Evolutionary conservation across 2,797 vertebrate genomes (phyloP), one percentile per base, ranked within the genome.

Genomic region (Neomorphus geoffroyi): DNA sequence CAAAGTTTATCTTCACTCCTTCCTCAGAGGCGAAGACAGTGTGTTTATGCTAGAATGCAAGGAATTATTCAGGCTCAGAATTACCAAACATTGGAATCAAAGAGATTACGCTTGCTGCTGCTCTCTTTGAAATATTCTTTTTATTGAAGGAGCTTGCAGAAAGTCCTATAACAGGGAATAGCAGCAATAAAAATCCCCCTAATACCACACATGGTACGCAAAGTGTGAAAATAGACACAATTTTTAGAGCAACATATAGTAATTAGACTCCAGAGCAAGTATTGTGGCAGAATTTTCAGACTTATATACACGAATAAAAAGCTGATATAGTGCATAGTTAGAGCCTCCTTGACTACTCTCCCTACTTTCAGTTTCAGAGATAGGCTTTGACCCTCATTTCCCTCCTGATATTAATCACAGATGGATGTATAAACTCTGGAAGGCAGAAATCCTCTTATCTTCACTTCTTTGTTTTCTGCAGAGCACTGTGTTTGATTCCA

Each of bases 371-470:
- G 73, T 77, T 86, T 84, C 37, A 85, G 80, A 71, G 22, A 58
- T 32, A 74, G 89, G 70, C 67, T 93, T 92, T 92, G 58, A 90
- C 70, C 48, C 70, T 88, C 26, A 37, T 94, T 95, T 93, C 83
- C 48, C 56, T 66, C n/a, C 35, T 82, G 58, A 78, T 95, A 74
- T 92, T 95, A 95, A 96, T 95, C 90, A 91, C 90, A 94, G 92
- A 82, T 96, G 86, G 74, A 88, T 85, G 18, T 92, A 71, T 86
- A 86, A 92, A 94, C 48, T 93, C 78, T 71, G 71, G 51, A 89
- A 88, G 79, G 67, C 90, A 94, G 67, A 96, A 97, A 96, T 96
- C 92, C 96, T 96, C 93, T 96, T 96, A 94, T 94, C 90, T 90
- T 57, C 30, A 80, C 53, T 94, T 94, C 54, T 91, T 95, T 94